Conservation (phyloP, 2,797 vertebrate genomes). For the Mus caroli region DNA sequence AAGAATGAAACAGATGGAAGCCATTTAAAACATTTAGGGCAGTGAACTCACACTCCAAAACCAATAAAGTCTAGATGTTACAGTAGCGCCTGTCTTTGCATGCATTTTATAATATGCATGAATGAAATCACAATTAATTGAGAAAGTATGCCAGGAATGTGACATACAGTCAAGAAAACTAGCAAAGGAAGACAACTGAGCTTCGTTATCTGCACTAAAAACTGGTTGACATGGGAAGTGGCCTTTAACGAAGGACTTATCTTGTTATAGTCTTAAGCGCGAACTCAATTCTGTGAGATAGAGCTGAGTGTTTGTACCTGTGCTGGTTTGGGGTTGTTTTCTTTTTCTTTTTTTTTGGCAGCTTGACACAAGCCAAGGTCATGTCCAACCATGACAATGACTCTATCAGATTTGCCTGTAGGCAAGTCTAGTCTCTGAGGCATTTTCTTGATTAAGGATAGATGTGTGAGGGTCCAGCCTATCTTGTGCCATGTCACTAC, state of each 20-base stretch:
- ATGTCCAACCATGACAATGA: not conserved
- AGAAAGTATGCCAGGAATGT: slow-evolving; percentile 48
- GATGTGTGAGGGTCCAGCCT: not conserved
- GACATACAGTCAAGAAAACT: slow-evolving; percentile 7
- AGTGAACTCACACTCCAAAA: slow-evolving; percentile 55
- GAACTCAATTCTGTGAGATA: slow-evolving; percentile 14
- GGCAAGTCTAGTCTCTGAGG: not conserved
- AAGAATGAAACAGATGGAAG: slow-evolving; percentile 49
- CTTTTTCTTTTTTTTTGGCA: not conserved
- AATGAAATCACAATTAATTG: slow-evolving; percentile 64
- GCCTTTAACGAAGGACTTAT: slow-evolving; percentile 5
- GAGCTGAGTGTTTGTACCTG: not conserved
- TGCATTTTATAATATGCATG: not conserved
- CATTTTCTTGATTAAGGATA: not conserved
- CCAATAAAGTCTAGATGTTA: slow-evolving; percentile 49
- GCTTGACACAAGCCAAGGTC: not conserved
- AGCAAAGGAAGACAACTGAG: slow-evolving; percentile 17
- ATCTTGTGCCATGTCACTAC: not conserved
- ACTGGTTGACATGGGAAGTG: slow-evolving; percentile 27
- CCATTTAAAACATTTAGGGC: slow-evolving; percentile 57
- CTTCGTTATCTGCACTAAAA: slow-evolving; percentile 36
- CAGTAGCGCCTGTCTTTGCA: not conserved
- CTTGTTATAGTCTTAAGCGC: slow-evolving; percentile 29
- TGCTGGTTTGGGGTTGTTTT: not conserved
- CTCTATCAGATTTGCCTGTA: not conserved